Evolutionary conservation across 1,140 invertebrate genomes (phyloP).

Genomic region (Trigoniulus corallinus): DNA sequence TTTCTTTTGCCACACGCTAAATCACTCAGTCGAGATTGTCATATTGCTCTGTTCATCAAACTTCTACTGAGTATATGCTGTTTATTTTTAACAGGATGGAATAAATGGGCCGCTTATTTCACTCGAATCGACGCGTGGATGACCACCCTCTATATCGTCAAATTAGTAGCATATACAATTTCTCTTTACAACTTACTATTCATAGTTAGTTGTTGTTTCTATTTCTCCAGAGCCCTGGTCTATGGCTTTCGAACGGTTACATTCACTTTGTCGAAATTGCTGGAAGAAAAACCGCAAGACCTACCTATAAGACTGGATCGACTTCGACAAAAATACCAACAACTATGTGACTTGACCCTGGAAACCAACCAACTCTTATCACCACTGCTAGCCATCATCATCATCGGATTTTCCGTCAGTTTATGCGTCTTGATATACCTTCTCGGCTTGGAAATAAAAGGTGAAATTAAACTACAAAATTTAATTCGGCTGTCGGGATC

Average conservation of each 20-base stretch:
- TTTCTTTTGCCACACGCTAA: neutral
- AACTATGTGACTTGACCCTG: neutral
- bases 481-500: neutral
- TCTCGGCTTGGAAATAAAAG: neutral
- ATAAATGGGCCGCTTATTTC: neutral
- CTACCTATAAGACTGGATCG: neutral
- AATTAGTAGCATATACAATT: neutral
- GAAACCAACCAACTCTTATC: neutral
- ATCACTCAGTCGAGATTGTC: neutral
- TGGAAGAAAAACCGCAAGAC: neutral
- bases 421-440: neutral
- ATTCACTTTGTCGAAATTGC: neutral
- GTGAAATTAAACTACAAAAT: neutral
- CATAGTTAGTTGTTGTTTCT: neutral
- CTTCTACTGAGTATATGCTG: neutral
- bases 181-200: neutral
- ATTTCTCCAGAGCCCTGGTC: neutral
- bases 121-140: neutral
- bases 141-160: neutral
- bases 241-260: neutral
- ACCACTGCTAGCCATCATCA: neutral
- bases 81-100: neutral
- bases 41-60: neutral
- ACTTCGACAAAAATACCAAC: neutral
- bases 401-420: neutral